These are phyloP conservation scores for Crax fasciolata DNA, from an alignment of 2,797 vertebrate genomes.

Conservation along the genomic window DNA sequence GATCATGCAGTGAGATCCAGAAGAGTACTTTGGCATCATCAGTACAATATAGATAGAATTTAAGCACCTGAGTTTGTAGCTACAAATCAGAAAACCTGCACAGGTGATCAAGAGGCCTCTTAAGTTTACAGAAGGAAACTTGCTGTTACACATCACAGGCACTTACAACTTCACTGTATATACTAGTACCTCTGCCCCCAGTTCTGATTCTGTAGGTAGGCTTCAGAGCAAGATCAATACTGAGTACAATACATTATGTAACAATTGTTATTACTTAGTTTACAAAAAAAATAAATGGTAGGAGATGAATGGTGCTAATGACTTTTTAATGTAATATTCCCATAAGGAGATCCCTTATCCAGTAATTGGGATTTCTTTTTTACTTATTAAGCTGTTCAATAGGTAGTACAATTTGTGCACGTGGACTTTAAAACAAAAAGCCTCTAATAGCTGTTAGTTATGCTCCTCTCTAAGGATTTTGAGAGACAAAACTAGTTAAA, in stretches of 20 bases:
- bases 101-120: background rate
- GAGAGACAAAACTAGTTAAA: background rate
- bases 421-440: background rate
- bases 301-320: background rate
- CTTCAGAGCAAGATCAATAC: background rate
- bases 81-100: background rate
- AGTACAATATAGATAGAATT: background rate
- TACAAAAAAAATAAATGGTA: background rate
- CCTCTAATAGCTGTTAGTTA: background rate
- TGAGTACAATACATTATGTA: background rate
- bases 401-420: background rate
- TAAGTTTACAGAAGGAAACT: background rate
- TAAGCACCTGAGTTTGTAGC: background rate
- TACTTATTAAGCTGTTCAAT: background rate
- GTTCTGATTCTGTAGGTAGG: rapidly evolving
- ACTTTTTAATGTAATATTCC: background rate
- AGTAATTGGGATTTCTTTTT: background rate
- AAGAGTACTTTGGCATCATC: background rate
- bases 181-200: rapidly evolving
- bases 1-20: background rate
- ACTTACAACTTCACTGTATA: rapidly evolving
- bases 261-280: background rate
- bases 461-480: background rate
- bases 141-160: background rate
- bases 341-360: background rate